phyloP scores from a whole-genome alignment of 2,113 vertebrate species.

The Symphodus melops region DNA sequence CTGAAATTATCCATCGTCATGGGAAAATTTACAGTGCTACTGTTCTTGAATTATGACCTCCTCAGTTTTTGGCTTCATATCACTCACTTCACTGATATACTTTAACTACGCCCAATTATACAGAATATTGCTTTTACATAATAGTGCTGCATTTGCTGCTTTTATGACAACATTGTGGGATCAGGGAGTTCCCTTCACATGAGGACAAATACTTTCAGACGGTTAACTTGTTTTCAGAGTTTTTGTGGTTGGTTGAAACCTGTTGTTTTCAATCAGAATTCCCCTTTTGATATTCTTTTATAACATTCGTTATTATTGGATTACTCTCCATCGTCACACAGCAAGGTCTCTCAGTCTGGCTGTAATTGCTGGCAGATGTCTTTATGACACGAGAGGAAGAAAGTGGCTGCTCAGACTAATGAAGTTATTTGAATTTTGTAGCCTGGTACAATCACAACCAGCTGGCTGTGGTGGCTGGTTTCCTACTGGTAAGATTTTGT shows the following conservation, averaged over 20 bases:
- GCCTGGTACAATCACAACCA: conserved; percentile 44
- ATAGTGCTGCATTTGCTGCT: conserved; percentile 19
- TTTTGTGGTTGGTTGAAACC: conserved; percentile 40
- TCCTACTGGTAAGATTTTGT: conserved; percentile 4
- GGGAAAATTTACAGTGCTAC: neutral
- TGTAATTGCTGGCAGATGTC: conserved; percentile 59
- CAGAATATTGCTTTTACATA: neutral
- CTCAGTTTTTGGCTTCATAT: conserved; percentile 12
- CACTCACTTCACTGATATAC: neutral
- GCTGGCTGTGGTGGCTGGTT: conserved; percentile 33
- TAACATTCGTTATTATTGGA: conserved; percentile 24
- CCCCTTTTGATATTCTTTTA: conserved; percentile 26
- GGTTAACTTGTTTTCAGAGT: conserved; percentile 31
- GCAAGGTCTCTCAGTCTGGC: conserved; percentile 30
- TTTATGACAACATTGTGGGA: neutral
- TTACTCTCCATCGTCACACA: conserved; percentile 2
- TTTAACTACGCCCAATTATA: neutral
- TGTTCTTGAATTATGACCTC: conserved; percentile 20
- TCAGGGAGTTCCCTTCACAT: conserved; percentile 54
- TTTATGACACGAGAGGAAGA: conserved; percentile 40
- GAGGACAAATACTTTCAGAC: conserved; percentile 35
- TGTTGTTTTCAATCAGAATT: conserved; percentile 39
- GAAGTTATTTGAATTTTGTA: conserved; percentile 37
- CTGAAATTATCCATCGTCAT: neutral
- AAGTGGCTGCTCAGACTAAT: conserved; percentile 41